phyloP scores from a whole-genome alignment of 2,797 vertebrate species.

The Bryconaethiops microstoma region DNA sequence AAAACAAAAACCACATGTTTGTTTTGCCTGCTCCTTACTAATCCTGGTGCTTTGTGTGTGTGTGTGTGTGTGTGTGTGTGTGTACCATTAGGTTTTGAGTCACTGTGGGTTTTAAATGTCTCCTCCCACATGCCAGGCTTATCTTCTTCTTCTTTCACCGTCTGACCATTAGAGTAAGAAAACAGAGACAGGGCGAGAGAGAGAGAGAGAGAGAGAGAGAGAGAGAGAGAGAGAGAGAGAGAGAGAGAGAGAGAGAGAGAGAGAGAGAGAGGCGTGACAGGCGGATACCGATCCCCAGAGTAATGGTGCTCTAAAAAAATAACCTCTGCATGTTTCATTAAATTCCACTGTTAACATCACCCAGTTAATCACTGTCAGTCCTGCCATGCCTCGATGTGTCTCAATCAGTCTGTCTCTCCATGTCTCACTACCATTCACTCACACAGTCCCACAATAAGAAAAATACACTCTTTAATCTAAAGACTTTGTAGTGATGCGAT shows the following conservation, averaged over 20 bases:
- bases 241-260: not conserved
- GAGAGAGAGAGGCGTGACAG: not conserved
- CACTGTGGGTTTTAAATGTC: conserved; percentile 90
- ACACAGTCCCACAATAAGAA: not conserved
- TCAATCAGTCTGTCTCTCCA: not conserved
- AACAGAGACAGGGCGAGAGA: not conserved
- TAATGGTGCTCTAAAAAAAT: not conserved
- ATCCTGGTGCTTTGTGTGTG: too few relatives aligned
- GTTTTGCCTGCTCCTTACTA: too few relatives aligned
- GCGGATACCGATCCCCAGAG: not conserved
- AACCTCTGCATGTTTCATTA: conserved; percentile 9
- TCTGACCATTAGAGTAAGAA: too few relatives aligned
- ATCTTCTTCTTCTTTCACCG: conserved; percentile 76
- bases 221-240: not conserved
- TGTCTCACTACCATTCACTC: not conserved
- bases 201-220: not conserved
- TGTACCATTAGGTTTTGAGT: conserved; percentile 89
- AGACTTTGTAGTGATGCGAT: too few relatives aligned
- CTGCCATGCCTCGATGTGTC: not conserved
- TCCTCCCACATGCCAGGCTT: conserved; percentile 90
- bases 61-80: not conserved
- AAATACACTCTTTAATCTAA: not conserved
- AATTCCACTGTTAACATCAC: not conserved
- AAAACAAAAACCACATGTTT: too few relatives aligned
- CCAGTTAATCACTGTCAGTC: not conserved